Evolutionary conservation across 1,140 invertebrate genomes (phyloP), one percentile per base, ranked within the genome.

Genomic region (Calephelis virginiensis): DNA sequence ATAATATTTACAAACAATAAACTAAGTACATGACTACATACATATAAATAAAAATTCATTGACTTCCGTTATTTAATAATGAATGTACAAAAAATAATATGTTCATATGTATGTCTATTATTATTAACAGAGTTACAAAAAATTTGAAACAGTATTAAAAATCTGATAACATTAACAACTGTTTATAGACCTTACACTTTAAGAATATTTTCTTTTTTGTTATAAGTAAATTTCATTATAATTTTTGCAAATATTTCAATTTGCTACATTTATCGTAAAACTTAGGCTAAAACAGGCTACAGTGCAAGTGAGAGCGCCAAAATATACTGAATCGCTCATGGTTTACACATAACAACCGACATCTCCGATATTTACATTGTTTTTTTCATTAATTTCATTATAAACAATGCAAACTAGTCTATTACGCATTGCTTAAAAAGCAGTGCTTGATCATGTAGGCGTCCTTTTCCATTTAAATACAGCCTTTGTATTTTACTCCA

Each of bases 1-100:
- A 83, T 86, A 76, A 85, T 90, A 90, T 90, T 90, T 90, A 90
- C 88, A 90, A 87, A 88, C 80, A 81, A 78, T 90, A 89, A 84
- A 64, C 85, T 90, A 90, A 72, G 72, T 85, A 87, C 81, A 85
- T 83, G 83, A 85, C 79, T 88, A 88, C 74, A 85, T 83, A 85
- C 75, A 86, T 85, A 86, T 87, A 80, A 80, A 81, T 78, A 80
- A 89, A 83, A 85, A 81, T 79, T 83, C 82, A 84, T 86, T 87
- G 87, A 86, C 88, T 88, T 81, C 85, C 84, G 72, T 82, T 77
- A 64, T 78, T 75, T 78, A 78, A 76, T 71, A 85, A 53, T 53
- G 50, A 53, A 84, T 87, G 76, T 84, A 84, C 82, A 85, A 77
- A 83, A 77, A 65, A 77, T 49, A 48, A 49, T 37, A 38, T 49